Percentiles rank a stretch among this genome's conserved stretches.
Conservation (phyloP, 2,797 vertebrate genomes). For the Myoxocephalus aenaeus region DNA sequence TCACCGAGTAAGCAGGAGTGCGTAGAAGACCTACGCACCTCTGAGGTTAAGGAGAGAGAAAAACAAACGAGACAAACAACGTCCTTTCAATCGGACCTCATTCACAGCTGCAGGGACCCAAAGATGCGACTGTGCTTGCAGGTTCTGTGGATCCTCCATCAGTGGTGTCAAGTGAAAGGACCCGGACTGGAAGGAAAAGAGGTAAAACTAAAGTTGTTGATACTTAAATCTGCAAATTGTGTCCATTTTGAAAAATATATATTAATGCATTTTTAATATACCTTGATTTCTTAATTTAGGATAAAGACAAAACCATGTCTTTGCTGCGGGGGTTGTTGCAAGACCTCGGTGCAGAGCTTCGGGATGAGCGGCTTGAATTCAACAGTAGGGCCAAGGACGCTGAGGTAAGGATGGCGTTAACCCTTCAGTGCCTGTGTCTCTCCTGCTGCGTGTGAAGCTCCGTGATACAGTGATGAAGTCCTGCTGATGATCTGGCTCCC, state of each 20-base stretch:
- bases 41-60: constrained; percentile 54
- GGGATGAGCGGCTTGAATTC: constrained; percentile 38
- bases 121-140: constrained; percentile 90
- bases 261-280: background rate
- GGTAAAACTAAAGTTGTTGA: constrained; percentile 76
- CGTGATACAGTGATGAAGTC: constrained; percentile 50
- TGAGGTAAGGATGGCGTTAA: constrained; percentile 66
- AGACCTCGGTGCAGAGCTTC: constrained; percentile 63
- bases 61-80: constrained; percentile 38
- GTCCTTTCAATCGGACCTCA: constrained; percentile 27
- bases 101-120: constrained; percentile 76
- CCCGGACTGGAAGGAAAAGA: constrained; percentile 85
- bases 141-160: constrained; percentile 93
- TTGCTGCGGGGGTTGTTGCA: constrained; percentile 67
- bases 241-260: background rate
- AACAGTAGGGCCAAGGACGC: constrained; percentile 35
- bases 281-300: constrained; percentile 45
- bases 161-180: constrained; percentile 88
- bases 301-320: constrained; percentile 53
- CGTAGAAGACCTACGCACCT: constrained; percentile 50
- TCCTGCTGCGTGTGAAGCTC: constrained; percentile 39
- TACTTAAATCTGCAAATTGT: background rate
- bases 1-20: constrained; percentile 42
- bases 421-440: constrained; percentile 22
- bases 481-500: constrained; percentile 53